Evolutionary conservation across 2,113 vertebrate species (phyloP), one percentile per base, ranked within the genome.

Genomic region (Tringa solitaria): DNA sequence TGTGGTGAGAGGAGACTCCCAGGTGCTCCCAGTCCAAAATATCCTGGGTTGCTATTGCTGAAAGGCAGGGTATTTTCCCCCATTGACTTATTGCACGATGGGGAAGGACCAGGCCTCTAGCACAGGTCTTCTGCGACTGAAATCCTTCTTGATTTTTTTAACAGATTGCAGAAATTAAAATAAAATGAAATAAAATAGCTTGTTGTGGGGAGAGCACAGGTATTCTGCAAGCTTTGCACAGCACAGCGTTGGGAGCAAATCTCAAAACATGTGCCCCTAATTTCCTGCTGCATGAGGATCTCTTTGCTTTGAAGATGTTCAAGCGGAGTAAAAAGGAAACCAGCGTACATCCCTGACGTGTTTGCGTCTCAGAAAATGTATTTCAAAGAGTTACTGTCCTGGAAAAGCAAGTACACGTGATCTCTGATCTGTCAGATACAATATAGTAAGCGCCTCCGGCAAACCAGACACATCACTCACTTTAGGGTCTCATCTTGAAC

Each of bases 321-420:
- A 67, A 89, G 83, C 73, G 75, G 85, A 84, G 39, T 56, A 26
- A 61, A 77, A 76, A 83, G 50, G 59, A 76, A 92, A 75, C 4
- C 35, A 82, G 22, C 11, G 82, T 54, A 45, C 41, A 86, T 46
- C 79, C n/a, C 39, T 88, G 92, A 88, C 88, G 84, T 75, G 70
- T 87, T 90, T 87, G 30, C 63, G 74, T 87, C 94, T 96, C 87
- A 61, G 84, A 89, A 89, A 76, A 84, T 89, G 60, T 78, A 87
- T 97, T 94, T 91, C 93, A 91, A 94, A 93, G 74, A 85, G 88
- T 88, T 86, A 67, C 45, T 96, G 93, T 68, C 87, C 84, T 87
- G 93, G 90, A 80, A 93, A 95, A 92, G 76, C 83, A 61, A 80
- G 64, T n/a, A 56, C 91, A 89, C 46, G 70, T 95, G 96, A 82